Evolutionary conservation across 2,797 vertebrate species (phyloP), one percentile per base, ranked within the genome.

Genomic region (Acestrorhynchus altus): DNA sequence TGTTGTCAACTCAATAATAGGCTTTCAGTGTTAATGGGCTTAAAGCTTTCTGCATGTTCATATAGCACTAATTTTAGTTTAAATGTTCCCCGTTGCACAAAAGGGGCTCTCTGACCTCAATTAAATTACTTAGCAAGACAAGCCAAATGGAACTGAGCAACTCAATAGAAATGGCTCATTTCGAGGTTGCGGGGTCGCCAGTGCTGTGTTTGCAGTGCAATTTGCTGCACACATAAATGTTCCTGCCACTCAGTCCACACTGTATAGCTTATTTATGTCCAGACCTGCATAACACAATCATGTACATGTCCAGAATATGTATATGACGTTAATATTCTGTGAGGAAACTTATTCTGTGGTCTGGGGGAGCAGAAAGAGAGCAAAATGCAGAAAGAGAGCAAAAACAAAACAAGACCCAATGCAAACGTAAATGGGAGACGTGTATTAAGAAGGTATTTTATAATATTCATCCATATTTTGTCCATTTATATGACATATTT

Each of bases 1-100:
- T 72, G 74, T 40, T 57, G 63, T 61, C 73, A 79, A 56, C 60
- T 70, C 47, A 49, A 64, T 78, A 81, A 81, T 54, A 70, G 49
- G 72, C 44, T 76, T 76, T 78, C 46, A 28, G 8, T 72, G 22
- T 60, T 81, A 81, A 83, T 83, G 72, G 72, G 31, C 61, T 77
- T 79, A 77, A 74, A 67, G 54, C 51, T 77, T 66, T 42, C 22
- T 31, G 13, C 57, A 44, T 70, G 47, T 61, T 49, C 22, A 64
- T 49, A 71, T 63, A 49, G 66, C 52, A 42, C 51, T 75, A 68
- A 68, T 78, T 72, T 85, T 76, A 64, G 46, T 75, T 64, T 54
- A 76, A 86, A 81, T 71, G 78, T 78, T 28, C 74, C 47, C 31
- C 74, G 64, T 77, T 78, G 79, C 79, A 68, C 80, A 74, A 81